These are phyloP conservation scores for Thecophora atra DNA, from an alignment of 2,888 invertebrate species.

Conservation along the genomic window DNA sequence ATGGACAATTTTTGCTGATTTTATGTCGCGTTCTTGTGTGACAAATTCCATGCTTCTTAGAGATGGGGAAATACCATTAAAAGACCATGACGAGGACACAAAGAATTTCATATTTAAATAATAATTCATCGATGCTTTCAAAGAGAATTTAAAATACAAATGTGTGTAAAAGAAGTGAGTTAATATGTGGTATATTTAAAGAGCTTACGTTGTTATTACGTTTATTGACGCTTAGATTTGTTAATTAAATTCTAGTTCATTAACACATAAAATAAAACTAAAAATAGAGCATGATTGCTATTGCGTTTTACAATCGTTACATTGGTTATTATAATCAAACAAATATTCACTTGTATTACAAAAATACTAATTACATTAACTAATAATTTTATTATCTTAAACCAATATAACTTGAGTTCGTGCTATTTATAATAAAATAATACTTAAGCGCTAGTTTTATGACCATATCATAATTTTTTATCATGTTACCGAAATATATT, in stretches of 20 bases:
- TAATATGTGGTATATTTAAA: background rate
- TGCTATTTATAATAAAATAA: conserved; percentile 37
- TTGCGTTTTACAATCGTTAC: conserved; percentile 30
- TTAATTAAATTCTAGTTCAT: conserved; percentile 30
- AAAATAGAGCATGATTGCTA: conserved; percentile 21
- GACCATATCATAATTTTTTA: conserved; percentile 18
- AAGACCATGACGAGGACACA: too few species aligned
- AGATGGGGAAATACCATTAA: too few species aligned
- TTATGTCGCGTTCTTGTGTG: too few species aligned
- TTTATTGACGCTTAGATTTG: conserved; percentile 35
- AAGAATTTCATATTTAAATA: too few species aligned
- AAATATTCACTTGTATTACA: conserved; percentile 17
- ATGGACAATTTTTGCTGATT: too few species aligned
- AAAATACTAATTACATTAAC: conserved; percentile 26
- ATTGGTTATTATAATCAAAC: conserved; percentile 26
- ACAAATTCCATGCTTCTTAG: too few species aligned
- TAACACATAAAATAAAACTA: conserved; percentile 32
- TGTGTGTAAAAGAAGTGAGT: background rate
- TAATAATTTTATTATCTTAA: conserved; percentile 28
- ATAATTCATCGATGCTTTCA: too few species aligned
- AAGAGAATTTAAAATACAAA: background rate
- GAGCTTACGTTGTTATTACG: background rate
- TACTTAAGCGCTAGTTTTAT: conserved; percentile 34
- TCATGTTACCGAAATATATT: background rate
- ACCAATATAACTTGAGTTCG: conserved; percentile 27